A percentile compares a stretch with the other conserved stretches of the same genome.
Conservation (phyloP, 2,797 vertebrate genomes). For the Enteromius viviparus region DNA sequence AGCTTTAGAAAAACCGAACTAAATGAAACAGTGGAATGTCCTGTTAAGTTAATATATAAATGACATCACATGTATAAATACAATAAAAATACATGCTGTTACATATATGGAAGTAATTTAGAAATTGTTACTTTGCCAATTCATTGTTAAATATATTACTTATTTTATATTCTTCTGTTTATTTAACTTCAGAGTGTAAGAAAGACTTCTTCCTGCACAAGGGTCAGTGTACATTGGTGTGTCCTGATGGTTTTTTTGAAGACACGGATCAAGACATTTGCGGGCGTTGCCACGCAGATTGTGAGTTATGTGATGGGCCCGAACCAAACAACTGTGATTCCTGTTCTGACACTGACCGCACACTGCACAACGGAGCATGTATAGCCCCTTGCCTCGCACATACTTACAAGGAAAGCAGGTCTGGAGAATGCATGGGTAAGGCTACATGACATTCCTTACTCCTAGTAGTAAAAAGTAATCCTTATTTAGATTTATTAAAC, state of each 20-base stretch:
- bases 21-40: not conserved
- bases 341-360: constrained; percentile 68
- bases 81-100: not conserved
- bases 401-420: constrained; percentile 75
- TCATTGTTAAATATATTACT: not conserved
- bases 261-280: constrained; percentile 73
- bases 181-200: constrained; percentile 78
- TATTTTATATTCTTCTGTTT: not conserved
- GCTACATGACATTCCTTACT: not conserved
- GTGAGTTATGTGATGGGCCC: constrained; percentile 81
- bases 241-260: constrained; percentile 80
- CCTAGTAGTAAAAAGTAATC: not conserved
- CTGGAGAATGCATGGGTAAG: constrained; percentile 83
- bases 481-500: not conserved
- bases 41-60: not conserved
- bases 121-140: not conserved
- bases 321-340: constrained; percentile 76
- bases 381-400: constrained; percentile 77
- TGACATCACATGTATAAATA: not conserved
- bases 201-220: constrained; percentile 79
- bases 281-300: constrained; percentile 79
- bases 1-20: not conserved
- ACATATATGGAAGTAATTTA: not conserved
- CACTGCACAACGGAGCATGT: constrained; percentile 79
- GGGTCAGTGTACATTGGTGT: constrained; percentile 77